These are phyloP conservation scores for Drosophila bocki DNA, from an alignment of 1,140 invertebrate genomes.

Conservation along the genomic window DNA sequence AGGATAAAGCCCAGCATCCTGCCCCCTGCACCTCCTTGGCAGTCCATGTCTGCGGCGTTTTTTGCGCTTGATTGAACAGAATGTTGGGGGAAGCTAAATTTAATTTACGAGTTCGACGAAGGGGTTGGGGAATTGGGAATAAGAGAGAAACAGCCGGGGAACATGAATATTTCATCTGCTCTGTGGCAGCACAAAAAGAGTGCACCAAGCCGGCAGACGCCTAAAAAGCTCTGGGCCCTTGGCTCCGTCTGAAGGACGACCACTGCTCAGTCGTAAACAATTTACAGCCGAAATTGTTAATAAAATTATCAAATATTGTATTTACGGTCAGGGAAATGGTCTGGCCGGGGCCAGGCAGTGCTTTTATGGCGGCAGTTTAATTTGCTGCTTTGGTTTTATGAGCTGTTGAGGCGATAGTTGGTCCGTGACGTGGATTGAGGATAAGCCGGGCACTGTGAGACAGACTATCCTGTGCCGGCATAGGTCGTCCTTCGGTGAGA, in stretches of 20 bases:
- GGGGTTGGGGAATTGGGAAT: constrained; percentile 25
- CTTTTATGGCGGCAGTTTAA: constrained; percentile 74
- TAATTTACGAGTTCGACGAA: constrained; percentile 69
- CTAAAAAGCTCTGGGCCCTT: constrained; percentile 50
- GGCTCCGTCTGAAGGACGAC: constrained; percentile 15
- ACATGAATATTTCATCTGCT: constrained; percentile 78
- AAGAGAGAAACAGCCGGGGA: constrained; percentile 26
- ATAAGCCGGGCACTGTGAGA: constrained; percentile 26
- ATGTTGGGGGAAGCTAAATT: constrained; percentile 75
- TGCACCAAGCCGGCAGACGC: constrained; percentile 53
- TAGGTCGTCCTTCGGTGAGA: too few relatives aligned
- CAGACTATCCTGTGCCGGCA: constrained; percentile 4
- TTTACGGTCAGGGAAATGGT: constrained; percentile 72
- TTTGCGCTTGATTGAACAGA: constrained; percentile 83
- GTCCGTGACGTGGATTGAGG: constrained; percentile 32
- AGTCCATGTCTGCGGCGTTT: constrained; percentile 68
- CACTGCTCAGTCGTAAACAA: constrained; percentile 72
- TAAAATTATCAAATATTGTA: constrained; percentile 84
- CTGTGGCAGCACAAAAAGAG: constrained; percentile 57
- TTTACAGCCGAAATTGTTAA: constrained; percentile 81
- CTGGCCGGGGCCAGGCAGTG: background rate
- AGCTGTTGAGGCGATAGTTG: constrained; percentile 76
- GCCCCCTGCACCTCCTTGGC: background rate
- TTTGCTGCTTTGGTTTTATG: constrained; percentile 81
- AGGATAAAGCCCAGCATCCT: constrained; percentile 38